Conservation (phyloP, 2,888 invertebrate species). For the Cyaniris semiargus region DNA sequence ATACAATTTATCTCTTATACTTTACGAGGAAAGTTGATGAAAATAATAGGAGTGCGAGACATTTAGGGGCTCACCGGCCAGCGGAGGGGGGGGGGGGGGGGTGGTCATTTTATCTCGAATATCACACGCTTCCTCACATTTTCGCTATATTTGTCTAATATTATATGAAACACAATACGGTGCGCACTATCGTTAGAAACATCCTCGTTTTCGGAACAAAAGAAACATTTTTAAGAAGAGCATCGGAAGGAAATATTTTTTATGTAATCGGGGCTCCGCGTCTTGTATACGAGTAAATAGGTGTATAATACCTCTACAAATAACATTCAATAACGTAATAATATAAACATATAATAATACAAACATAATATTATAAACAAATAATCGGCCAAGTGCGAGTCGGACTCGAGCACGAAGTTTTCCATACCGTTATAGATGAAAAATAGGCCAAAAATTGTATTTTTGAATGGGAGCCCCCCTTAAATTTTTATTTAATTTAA, state of each 20-base stretch:
- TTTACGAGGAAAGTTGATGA: constrained; percentile 31
- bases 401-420: too few species aligned
- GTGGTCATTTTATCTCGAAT: not conserved
- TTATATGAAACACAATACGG: not conserved
- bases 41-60: constrained; percentile 32
- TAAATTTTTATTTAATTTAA: too few species aligned
- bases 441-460: too few species aligned
- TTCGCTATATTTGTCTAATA: not conserved
- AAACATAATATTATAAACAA: too few species aligned
- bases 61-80: constrained; percentile 1
- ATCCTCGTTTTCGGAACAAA: not conserved
- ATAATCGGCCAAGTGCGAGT: too few species aligned
- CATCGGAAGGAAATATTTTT: not conserved
- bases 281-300: not conserved
- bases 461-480: too few species aligned
- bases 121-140: not conserved
- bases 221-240: not conserved
- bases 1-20: not conserved
- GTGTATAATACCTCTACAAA: not conserved
- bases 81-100: not conserved
- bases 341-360: too few species aligned
- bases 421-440: too few species aligned
- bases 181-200: not conserved
- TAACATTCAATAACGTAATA: too few species aligned
- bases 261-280: not conserved